Conservation (phyloP, 2,888 invertebrate genomes). For the Netelia virgata region DNA sequence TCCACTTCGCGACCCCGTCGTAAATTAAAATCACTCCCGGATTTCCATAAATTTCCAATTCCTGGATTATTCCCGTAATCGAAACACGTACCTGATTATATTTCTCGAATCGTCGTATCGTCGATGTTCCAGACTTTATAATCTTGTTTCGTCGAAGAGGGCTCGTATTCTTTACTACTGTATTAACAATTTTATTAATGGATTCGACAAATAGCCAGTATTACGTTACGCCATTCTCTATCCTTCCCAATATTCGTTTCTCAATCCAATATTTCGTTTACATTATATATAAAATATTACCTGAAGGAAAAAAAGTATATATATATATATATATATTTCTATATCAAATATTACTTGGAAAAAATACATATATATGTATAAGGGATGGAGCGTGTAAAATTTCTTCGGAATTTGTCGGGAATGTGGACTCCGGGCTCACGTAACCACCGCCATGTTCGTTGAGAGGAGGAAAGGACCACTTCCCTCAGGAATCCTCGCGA, state of each 20-base stretch:
- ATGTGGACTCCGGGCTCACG: slow-evolving; percentile 24
- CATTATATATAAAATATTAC: neutral
- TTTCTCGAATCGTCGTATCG: neutral
- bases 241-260: neutral
- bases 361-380: no score
- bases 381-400: slow-evolving; percentile 13
- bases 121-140: neutral
- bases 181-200: neutral
- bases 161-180: neutral
- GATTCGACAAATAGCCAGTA: slow-evolving; percentile 1
- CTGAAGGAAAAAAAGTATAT: no score
- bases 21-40: slow-evolving; percentile 19
- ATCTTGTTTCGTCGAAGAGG: neutral
- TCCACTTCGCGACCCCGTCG: slow-evolving; percentile 11
- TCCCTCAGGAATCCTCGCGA: slow-evolving; percentile 53
- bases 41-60: slow-evolving; percentile 21
- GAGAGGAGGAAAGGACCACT: slow-evolving; percentile 28
- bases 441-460: slow-evolving; percentile 24
- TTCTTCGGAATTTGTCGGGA: slow-evolving; percentile 28
- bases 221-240: neutral
- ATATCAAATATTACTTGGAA: neutral
- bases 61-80: slow-evolving; percentile 4
- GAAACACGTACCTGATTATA: slow-evolving; percentile 33
- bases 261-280: slow-evolving; percentile 4
- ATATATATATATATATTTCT: neutral